Evolutionary conservation across 2,113 vertebrate species (phyloP).

Genomic region (Pao palembangensis): DNA sequence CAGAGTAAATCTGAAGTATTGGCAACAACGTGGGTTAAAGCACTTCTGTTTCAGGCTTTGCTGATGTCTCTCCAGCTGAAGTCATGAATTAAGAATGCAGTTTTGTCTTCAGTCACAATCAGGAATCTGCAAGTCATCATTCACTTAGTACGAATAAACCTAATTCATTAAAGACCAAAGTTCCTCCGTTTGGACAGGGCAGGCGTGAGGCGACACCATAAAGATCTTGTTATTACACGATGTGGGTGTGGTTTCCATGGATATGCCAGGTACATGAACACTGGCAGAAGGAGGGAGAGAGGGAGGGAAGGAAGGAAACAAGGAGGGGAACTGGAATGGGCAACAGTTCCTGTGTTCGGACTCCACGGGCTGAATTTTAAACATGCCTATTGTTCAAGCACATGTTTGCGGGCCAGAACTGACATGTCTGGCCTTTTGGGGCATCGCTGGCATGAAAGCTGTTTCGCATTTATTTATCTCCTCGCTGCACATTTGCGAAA

Average conservation of each 20-base stretch:
- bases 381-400: constrained; percentile 45
- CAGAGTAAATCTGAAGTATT: too few species aligned
- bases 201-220: neutral
- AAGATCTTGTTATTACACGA: neutral
- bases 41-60: too few species aligned
- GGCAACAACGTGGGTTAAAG: too few species aligned
- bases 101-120: too few species aligned
- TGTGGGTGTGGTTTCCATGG: constrained; percentile 31
- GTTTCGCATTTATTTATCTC: constrained; percentile 27
- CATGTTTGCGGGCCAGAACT: constrained; percentile 12
- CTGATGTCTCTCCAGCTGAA: too few species aligned
- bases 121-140: too few species aligned
- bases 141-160: too few species aligned
- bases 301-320: constrained; percentile 55
- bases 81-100: too few species aligned
- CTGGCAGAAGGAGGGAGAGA: constrained; percentile 36
- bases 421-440: neutral
- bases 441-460: neutral
- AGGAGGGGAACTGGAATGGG: constrained; percentile 52
- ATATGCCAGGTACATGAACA: constrained; percentile 45
- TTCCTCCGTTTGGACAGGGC: too few species aligned
- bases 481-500: neutral
- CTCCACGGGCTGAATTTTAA: constrained; percentile 37
- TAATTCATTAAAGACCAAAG: too few species aligned
- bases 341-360: constrained; percentile 54